Percentiles rank a stretch among this genome's conserved stretches.
These are phyloP conservation scores for Phoxinus dragarum DNA, from an alignment of 2,797 vertebrate species.

Conservation along the genomic window DNA sequence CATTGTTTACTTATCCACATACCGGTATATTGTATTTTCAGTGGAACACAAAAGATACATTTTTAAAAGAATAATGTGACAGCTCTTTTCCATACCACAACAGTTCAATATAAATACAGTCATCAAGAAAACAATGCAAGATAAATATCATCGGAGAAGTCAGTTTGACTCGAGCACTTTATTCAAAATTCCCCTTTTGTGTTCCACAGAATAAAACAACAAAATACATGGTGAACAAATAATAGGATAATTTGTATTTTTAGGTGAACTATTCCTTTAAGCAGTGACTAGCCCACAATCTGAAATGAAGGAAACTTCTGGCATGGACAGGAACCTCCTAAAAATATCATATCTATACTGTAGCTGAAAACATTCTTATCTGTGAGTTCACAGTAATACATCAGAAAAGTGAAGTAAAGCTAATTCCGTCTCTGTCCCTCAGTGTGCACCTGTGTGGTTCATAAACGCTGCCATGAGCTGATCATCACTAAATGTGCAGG, in stretches of 20 bases:
- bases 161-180: not conserved
- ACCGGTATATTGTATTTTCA: not conserved
- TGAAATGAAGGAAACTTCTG: conserved; percentile 15
- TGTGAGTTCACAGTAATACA: not conserved
- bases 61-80: not conserved
- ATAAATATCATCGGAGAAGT: not conserved
- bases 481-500: conserved; percentile 97
- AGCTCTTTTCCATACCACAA: not conserved
- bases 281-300: not conserved
- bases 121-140: not conserved
- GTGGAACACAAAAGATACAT: not conserved
- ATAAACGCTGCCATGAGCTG: conserved; percentile 95
- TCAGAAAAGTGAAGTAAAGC: not conserved
- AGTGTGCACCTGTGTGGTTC: conserved; percentile 97
- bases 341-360: not conserved
- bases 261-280: not conserved
- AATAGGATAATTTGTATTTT: not conserved
- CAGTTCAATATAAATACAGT: not conserved
- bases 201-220: not conserved
- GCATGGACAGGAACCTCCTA: not conserved
- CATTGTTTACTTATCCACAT: not conserved
- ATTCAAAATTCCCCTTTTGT: not conserved
- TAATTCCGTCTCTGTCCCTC: conserved; percentile 41
- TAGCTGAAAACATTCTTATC: conserved; percentile 1
- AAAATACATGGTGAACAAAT: not conserved